Evolutionary conservation across 2,797 vertebrate genomes (phyloP).

Genomic region (Oophaga sylvatica): DNA sequence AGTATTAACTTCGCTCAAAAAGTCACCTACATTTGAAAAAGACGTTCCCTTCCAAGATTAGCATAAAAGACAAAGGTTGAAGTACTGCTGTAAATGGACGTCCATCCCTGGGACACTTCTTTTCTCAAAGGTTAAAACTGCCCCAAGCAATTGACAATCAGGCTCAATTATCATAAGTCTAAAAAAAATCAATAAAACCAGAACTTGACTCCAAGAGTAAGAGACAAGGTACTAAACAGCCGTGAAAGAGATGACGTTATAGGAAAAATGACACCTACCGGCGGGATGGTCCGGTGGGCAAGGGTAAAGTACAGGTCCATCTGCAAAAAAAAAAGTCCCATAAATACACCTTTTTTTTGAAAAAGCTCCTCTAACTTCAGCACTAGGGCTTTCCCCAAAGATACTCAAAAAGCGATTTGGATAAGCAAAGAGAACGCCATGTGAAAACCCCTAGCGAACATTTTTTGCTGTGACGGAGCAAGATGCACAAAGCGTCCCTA

Average conservation of each 20-base stretch:
- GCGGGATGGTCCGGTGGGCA: slow-evolving; percentile 93
- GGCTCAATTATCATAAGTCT: slow-evolving; percentile 97
- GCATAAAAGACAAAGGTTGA: slow-evolving; percentile 99
- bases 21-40: not conserved
- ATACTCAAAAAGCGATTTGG: slow-evolving; percentile 97
- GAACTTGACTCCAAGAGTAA: too few relatives aligned
- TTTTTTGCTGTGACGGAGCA: slow-evolving; percentile 99
- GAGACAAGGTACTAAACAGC: not conserved
- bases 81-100: slow-evolving; percentile 99
- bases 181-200: slow-evolving; percentile 7
- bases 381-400: slow-evolving; percentile 97
- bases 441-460: slow-evolving; percentile 99
- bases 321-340: slow-evolving; percentile 99
- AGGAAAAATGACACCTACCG: slow-evolving; percentile 76
- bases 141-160: slow-evolving; percentile 95
- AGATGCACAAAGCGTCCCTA: slow-evolving; percentile 98
- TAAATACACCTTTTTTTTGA: slow-evolving; percentile 99
- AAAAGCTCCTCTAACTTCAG: slow-evolving; percentile 97
- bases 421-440: slow-evolving; percentile 96
- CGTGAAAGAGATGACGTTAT: not conserved
- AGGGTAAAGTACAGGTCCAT: slow-evolving; percentile 96
- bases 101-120: slow-evolving; percentile 97
- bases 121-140: slow-evolving; percentile 95
- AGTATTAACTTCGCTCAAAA: not conserved
- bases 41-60: slow-evolving; percentile 87